Conservation (phyloP, 2,888 invertebrate genomes). For the Drosophila vallismaia region DNA sequence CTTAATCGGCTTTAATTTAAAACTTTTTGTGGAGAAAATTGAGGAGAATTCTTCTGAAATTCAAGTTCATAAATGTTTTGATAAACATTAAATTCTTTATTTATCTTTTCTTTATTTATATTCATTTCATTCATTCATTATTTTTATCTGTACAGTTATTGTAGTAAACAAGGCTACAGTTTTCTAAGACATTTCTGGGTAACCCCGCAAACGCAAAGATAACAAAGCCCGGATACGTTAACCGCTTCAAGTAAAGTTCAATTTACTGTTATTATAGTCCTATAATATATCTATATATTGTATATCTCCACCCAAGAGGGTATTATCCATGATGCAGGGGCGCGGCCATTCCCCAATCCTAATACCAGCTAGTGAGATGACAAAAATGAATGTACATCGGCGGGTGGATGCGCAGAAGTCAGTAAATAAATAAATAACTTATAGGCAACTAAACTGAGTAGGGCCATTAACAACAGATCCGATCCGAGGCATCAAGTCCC, state of each 20-base stretch:
- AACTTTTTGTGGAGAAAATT: too few species aligned
- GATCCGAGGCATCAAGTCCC: slow-evolving; percentile 2
- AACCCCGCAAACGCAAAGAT: slow-evolving; percentile 7
- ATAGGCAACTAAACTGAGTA: slow-evolving; percentile 63
- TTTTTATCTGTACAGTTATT: too few species aligned
- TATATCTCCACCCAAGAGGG: slow-evolving; percentile 27
- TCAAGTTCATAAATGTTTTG: neutral
- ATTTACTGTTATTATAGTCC: slow-evolving; percentile 62
- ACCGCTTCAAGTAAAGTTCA: slow-evolving; percentile 57
- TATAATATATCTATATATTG: slow-evolving; percentile 23
- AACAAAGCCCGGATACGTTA: slow-evolving; percentile 26
- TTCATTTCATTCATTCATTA: too few species aligned
- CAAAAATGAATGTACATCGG: slow-evolving; percentile 56
- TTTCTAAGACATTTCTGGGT: slow-evolving; percentile 4
- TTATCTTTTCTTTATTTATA: too few species aligned
- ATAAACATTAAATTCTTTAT: neutral
- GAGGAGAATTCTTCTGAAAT: neutral
- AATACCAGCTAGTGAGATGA: slow-evolving; percentile 15
- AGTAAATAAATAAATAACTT: slow-evolving; percentile 68
- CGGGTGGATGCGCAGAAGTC: slow-evolving; percentile 32
- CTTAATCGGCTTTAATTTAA: too few species aligned
- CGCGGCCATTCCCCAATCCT: slow-evolving; percentile 36
- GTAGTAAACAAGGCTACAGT: too few species aligned
- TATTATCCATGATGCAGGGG: slow-evolving; percentile 53
- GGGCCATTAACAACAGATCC: slow-evolving; percentile 58